Evolutionary conservation across 2,888 invertebrate genomes (phyloP).

Genomic region (Cremastinae sp.): DNA sequence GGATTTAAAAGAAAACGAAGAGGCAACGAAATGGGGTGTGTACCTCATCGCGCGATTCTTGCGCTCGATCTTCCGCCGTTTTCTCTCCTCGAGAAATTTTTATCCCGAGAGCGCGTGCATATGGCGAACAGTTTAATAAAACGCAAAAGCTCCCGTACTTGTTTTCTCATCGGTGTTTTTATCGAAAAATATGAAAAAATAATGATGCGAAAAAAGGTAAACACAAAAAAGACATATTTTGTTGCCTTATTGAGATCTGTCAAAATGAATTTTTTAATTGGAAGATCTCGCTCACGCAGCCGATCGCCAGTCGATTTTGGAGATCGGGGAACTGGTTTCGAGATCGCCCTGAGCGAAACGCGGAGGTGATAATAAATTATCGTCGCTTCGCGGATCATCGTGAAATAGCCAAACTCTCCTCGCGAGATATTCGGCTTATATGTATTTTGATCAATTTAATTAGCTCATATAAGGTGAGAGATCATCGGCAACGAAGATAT

Average conservation of each 20-base stretch:
- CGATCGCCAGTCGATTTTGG: slow-evolving; percentile 25
- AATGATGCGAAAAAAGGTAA: not conserved
- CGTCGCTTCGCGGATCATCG: slow-evolving; percentile 12
- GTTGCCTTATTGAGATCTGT: not conserved
- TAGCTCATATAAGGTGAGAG: slow-evolving; percentile 20
- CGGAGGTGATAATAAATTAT: slow-evolving; percentile 38
- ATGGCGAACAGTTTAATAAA: not conserved
- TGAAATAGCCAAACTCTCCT: slow-evolving; percentile 17
- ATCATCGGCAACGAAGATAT: slow-evolving; percentile 16
- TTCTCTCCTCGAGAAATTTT: not conserved
- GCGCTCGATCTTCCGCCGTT: slow-evolving; percentile 7
- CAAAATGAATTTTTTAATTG: slow-evolving; percentile 17
- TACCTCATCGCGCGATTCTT: slow-evolving; percentile 47
- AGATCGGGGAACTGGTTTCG: slow-evolving; percentile 34
- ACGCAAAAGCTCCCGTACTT: too few species aligned
- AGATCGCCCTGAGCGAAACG: slow-evolving; percentile 3
- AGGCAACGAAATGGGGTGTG: slow-evolving; percentile 54
- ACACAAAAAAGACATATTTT: not conserved
- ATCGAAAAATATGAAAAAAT: too few species aligned
- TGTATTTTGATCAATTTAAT: slow-evolving; percentile 44
- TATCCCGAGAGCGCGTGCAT: not conserved
- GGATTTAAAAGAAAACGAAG: slow-evolving; percentile 32
- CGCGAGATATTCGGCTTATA: slow-evolving; percentile 8
- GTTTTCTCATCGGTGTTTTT: too few species aligned
- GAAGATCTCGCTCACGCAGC: slow-evolving; percentile 4